These are phyloP conservation scores for Sinocyclocheilus grahami DNA, from an alignment of 2,113 vertebrate species.

Conservation along the genomic window DNA sequence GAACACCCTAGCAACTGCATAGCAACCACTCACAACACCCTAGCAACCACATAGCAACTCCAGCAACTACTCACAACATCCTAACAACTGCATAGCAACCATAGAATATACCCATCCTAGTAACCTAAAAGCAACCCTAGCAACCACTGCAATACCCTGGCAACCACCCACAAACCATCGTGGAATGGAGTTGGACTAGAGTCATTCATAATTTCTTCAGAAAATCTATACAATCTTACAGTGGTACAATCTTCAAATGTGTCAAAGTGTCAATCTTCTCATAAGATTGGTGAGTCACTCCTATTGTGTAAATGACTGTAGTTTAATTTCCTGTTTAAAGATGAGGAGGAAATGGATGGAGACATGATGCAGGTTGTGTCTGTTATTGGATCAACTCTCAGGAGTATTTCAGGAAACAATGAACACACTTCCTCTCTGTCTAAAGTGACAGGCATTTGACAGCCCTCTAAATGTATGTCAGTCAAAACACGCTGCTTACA, in stretches of 20 bases:
- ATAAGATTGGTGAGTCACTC: background rate
- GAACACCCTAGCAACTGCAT: background rate
- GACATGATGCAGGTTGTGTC: background rate
- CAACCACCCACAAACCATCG: background rate
- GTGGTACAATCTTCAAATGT: background rate
- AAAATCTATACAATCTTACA: background rate
- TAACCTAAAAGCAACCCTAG: background rate
- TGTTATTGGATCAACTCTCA: background rate
- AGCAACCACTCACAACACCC: too few species aligned
- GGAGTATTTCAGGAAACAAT: conserved; percentile 16
- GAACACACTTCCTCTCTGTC: conserved; percentile 14
- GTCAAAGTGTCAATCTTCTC: background rate
- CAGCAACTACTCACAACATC: background rate
- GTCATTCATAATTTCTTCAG: background rate
- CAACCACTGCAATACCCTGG: background rate
- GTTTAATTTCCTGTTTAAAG: conserved; percentile 1
- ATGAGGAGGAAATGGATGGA: background rate
- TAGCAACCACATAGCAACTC: background rate
- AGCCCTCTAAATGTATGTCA: conserved; percentile 35
- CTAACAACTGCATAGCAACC: background rate
- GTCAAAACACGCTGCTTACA: background rate
- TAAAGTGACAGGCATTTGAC: conserved; percentile 24
- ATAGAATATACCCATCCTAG: background rate
- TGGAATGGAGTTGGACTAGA: too few species aligned
- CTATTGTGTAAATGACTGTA: background rate